phyloP scores from a whole-genome alignment of 2,888 invertebrate genomes.

The Dryococelus australis region DNA sequence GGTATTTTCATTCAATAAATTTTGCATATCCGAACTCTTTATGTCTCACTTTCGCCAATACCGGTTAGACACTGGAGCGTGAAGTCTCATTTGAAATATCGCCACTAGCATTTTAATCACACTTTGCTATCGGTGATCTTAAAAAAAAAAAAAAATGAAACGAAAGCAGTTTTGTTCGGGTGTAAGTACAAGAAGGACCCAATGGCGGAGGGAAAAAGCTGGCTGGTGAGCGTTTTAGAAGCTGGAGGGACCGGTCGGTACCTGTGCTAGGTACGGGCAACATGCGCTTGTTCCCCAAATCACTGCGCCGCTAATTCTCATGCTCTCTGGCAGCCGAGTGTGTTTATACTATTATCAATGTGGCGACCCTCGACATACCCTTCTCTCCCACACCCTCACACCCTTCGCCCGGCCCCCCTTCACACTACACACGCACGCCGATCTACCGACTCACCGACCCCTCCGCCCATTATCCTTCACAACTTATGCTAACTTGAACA shows the following conservation, averaged over 20 bases:
- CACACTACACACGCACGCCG: background rate
- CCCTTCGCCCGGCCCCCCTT: background rate
- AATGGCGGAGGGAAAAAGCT: background rate
- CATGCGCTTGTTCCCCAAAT: background rate
- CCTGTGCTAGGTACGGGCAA: background rate
- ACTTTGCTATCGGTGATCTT: background rate
- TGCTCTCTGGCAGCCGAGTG: slow-evolving; percentile 9
- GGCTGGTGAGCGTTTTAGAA: background rate
- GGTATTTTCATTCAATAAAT: background rate
- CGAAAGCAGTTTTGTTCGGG: too few relatives aligned
- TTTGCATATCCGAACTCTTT: background rate
- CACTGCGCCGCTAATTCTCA: slow-evolving; percentile 16
- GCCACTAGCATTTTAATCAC: slow-evolving; percentile 16
- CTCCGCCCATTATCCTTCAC: background rate
- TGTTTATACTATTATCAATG: slow-evolving; percentile 16
- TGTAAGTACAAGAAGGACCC: background rate
- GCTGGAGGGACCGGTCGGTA: background rate
- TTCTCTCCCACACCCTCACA: too few relatives aligned
- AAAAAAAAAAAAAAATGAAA: background rate
- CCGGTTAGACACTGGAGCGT: background rate
- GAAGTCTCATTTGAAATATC: background rate
- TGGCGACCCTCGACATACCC: background rate
- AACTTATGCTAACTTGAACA: background rate
- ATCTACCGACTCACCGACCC: background rate
- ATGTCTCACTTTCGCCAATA: background rate